A percentile compares a stretch with the other conserved stretches of the same genome.
Conservation (phyloP, 1,140 invertebrate species). For the Neodiprion lecontei region DNA sequence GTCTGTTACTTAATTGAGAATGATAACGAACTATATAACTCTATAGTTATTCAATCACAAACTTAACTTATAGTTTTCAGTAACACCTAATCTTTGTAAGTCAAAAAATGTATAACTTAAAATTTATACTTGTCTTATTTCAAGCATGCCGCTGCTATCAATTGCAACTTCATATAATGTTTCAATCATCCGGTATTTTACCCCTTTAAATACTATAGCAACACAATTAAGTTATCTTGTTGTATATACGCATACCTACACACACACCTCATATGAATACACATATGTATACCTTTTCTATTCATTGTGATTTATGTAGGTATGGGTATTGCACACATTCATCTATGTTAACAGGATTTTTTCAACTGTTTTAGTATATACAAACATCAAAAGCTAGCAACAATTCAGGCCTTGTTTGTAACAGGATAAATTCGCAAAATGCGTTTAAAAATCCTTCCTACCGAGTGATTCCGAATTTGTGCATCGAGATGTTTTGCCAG, state of each 20-base stretch:
- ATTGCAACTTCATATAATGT: not conserved
- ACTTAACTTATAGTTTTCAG: not conserved
- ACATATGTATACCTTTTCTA: not conserved
- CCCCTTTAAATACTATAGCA: slow-evolving; percentile 5
- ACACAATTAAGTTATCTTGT: not conserved
- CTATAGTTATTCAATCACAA: slow-evolving; percentile 3
- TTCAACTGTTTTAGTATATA: slow-evolving; percentile 30
- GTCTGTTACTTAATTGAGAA: not conserved
- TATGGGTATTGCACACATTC: not conserved
- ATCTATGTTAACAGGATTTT: not conserved
- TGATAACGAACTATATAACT: not conserved
- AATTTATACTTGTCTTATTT: not conserved
- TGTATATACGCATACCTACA: not conserved
- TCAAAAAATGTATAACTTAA: not conserved
- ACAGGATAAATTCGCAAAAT: not conserved
- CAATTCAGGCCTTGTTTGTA: not conserved
- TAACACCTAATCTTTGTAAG: not conserved
- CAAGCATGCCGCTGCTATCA: not conserved
- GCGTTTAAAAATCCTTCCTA: not conserved
- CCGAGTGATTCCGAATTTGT: slow-evolving; percentile 2
- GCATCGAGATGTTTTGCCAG: not conserved
- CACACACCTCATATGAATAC: not conserved
- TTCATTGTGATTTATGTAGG: not conserved
- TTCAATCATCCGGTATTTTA: not conserved
- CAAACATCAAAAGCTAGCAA: slow-evolving; percentile 29